These are phyloP conservation scores for Ammospiza caudacuta DNA, from an alignment of 2,113 vertebrate species.

Conservation along the genomic window DNA sequence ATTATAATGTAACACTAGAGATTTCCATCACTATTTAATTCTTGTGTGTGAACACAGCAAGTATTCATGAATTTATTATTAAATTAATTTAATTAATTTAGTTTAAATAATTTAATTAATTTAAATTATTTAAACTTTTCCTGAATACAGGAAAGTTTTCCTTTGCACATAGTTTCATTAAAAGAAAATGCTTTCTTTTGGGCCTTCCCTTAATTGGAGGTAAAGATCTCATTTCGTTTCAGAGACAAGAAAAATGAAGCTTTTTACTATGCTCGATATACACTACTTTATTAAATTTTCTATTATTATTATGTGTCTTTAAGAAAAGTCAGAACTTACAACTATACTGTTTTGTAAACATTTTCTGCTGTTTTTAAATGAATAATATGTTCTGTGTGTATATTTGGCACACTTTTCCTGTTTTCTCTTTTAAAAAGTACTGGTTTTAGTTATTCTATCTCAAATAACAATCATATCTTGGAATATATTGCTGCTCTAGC, in stretches of 20 bases:
- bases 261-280: not conserved
- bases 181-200: not conserved
- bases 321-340: not conserved
- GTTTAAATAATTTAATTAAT: too few species aligned
- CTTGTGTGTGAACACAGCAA: not conserved
- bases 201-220: not conserved
- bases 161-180: not conserved
- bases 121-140: too few species aligned
- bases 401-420: not conserved
- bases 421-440: not conserved
- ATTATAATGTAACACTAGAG: not conserved
- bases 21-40: not conserved
- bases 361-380: not conserved
- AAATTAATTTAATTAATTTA: too few species aligned
- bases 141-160: not conserved
- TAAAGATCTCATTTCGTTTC: not conserved
- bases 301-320: not conserved
- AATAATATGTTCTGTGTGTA: not conserved
- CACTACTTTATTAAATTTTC: not conserved
- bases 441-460: not conserved
- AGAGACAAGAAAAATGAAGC: not conserved
- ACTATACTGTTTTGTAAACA: not conserved
- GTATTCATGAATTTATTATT: too few species aligned
- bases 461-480: not conserved
- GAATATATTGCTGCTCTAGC: not conserved